phyloP scores from a whole-genome alignment of 92 coral and sea anemone genomes.

The Nematostella vectensis region DNA sequence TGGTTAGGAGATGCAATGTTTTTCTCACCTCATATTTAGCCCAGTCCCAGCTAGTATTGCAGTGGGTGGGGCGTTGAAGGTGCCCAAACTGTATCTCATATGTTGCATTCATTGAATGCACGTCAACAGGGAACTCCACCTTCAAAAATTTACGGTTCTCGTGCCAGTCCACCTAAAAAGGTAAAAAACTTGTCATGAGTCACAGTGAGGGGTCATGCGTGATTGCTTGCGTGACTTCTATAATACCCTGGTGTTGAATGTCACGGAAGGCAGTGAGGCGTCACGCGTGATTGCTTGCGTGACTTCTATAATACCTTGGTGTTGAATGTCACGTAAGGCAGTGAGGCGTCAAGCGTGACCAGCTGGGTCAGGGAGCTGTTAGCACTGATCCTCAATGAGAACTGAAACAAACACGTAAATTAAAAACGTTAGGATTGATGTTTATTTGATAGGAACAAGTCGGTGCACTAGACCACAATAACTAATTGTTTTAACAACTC shows the following conservation, averaged over 20 bases:
- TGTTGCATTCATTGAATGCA: conserved; percentile 83
- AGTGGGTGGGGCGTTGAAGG: conserved; percentile 91
- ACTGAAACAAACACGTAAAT: conserved; percentile 30
- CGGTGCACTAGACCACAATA: too few species aligned
- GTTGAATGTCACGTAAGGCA: conserved; percentile 71
- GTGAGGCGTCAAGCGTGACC: conserved; percentile 70
- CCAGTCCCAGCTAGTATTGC: conserved; percentile 99
- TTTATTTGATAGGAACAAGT: too few species aligned
- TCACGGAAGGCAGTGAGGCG: conserved; percentile 72
- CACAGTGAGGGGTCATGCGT: conserved; percentile 75
- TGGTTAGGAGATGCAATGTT: too few species aligned
- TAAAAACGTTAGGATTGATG: too few species aligned
- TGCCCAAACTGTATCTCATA: conserved; percentile 98
- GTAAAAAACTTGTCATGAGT: too few species aligned
- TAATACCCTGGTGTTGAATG: conserved; percentile 72
- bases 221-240: conserved; percentile 42
- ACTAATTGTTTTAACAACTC: too few species aligned
- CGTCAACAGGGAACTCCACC: conserved; percentile 96
- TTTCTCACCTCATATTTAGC: conserved; percentile 94
- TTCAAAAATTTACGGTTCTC: conserved; percentile 95
- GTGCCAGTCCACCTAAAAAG: conserved; percentile 95
- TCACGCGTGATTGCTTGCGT: conserved; percentile 72
- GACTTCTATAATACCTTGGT: conserved; percentile 47
- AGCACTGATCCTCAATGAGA: conserved; percentile 67
- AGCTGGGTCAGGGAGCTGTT: conserved; percentile 61